Percentiles rank a stretch among this genome's conserved stretches.
phyloP scores from a whole-genome alignment of 2,113 vertebrate genomes.

The Labrus mixtus region DNA sequence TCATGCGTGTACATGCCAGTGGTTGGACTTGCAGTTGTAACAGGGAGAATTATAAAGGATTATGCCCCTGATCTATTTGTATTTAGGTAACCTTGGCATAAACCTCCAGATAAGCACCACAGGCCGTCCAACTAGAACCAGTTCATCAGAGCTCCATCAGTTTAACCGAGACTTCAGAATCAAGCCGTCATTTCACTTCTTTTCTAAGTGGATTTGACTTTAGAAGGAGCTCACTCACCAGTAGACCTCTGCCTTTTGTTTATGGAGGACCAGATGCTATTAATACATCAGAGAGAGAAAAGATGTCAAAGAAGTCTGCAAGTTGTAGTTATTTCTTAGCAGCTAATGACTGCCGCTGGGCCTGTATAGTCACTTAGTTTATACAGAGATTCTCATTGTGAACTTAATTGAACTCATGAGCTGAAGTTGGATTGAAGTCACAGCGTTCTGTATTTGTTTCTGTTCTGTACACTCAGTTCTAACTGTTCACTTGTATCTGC shows the following conservation, averaged over 20 bases:
- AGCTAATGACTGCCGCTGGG: slow-evolving; percentile 34
- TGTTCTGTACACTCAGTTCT: not conserved
- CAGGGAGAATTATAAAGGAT: slow-evolving; percentile 52
- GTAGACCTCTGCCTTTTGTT: slow-evolving; percentile 36
- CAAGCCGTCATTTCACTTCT: slow-evolving; percentile 45
- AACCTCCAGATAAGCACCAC: slow-evolving; percentile 29
- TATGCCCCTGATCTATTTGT: slow-evolving; percentile 65
- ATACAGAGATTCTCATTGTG: slow-evolving; percentile 1
- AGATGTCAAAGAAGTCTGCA: no score
- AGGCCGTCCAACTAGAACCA: slow-evolving; percentile 12
- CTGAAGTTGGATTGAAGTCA: not conserved
- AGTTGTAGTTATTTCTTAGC: slow-evolving; percentile 28
- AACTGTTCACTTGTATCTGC: slow-evolving; percentile 55
- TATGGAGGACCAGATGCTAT: slow-evolving; percentile 60
- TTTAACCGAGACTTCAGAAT: slow-evolving; percentile 44
- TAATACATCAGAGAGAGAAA: slow-evolving; percentile 69
- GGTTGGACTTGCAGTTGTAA: slow-evolving; percentile 28
- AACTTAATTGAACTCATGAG: slow-evolving; percentile 2
- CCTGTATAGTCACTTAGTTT: not conserved
- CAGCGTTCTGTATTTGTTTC: not conserved
- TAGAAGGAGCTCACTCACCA: slow-evolving; percentile 51
- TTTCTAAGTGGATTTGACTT: slow-evolving; percentile 55
- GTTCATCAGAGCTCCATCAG: slow-evolving; percentile 32
- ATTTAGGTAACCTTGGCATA: slow-evolving; percentile 67
- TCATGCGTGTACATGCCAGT: not conserved